A percentile compares a stretch with the other conserved stretches of the same genome.
Evolutionary conservation across 2,113 vertebrate genomes (phyloP).

Genomic region (Xenopus tropicalis): UCB_Xtro_10.0 CM004450.2:80532001-80532500

Average conservation of each 20-base stretch:
- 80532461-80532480: constrained; percentile 36
- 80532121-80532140: neutral
- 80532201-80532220: neutral
- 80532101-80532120: neutral
- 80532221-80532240: neutral
- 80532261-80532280: neutral
- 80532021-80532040: too few species aligned
- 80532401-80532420: constrained; percentile 3
- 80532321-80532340: neutral
- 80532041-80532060: too few species aligned
- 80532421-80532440: constrained; percentile 34
- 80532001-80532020: neutral
- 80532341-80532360: constrained; percentile 6
- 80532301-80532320: neutral
- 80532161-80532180: neutral
- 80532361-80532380: neutral
- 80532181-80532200: neutral
- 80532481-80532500: constrained; percentile 28
- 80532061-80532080: neutral
- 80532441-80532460: constrained; percentile 32
- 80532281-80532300: neutral
- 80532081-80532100: neutral
- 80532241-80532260: neutral
- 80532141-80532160: neutral
- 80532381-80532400: neutral